Percentiles rank a stretch among this genome's conserved stretches.
Conservation (phyloP, 2,113 vertebrate species). For the Cettia cetti region DNA sequence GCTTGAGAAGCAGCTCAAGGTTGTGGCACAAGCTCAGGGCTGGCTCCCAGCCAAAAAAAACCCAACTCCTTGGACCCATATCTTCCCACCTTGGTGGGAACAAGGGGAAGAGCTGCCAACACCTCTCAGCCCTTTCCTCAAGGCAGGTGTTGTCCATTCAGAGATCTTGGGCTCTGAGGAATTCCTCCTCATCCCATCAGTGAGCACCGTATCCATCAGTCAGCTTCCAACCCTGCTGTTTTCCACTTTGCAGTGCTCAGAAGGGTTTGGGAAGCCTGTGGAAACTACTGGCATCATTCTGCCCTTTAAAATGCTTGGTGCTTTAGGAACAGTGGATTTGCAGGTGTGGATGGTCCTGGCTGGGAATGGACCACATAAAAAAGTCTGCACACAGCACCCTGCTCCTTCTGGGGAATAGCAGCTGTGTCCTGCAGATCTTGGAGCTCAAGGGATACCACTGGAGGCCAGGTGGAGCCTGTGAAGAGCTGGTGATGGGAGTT, state of each 20-base stretch:
- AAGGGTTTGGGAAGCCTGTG: background rate
- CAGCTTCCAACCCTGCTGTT: background rate
- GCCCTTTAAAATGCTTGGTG: background rate
- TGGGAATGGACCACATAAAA: background rate
- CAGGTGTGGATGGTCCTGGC: background rate
- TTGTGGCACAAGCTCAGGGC: background rate
- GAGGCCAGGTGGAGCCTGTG: background rate
- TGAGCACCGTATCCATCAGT: fast-evolving
- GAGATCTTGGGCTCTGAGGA: background rate
- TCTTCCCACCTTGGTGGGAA: background rate
- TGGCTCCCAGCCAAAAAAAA: background rate
- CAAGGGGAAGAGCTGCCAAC: background rate
- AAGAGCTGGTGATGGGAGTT: background rate
- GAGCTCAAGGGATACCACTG: background rate
- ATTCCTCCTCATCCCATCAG: background rate
- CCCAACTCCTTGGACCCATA: fast-evolving
- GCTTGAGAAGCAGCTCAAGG: background rate
- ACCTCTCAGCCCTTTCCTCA: background rate
- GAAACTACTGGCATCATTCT: background rate
- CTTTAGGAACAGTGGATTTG: background rate
- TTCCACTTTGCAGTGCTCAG: background rate
- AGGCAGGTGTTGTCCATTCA: background rate
- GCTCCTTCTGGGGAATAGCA: background rate
- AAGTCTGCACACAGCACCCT: background rate
- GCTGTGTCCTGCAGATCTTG: background rate